Percentiles rank a stretch among this genome's conserved stretches.
Evolutionary conservation across 2,113 vertebrate genomes (phyloP).

Genomic region (Ceyx cyanopectus): DNA sequence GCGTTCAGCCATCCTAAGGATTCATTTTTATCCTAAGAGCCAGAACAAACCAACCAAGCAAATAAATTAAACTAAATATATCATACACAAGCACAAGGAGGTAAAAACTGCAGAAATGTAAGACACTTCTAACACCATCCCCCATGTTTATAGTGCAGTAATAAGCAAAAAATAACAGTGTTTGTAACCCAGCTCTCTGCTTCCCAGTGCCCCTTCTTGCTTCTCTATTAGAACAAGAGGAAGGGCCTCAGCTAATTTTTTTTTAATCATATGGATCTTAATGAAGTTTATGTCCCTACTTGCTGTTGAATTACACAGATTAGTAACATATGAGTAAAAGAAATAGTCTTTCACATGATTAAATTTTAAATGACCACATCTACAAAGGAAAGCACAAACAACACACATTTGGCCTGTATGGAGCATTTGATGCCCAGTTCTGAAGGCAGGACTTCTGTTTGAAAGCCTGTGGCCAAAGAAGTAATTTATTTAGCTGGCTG

Average conservation of each 20-base stretch:
- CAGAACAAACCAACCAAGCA: neutral
- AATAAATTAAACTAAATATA: neutral
- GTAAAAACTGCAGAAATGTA: neutral
- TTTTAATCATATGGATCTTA: slow-evolving; percentile 5
- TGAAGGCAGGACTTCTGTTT: neutral
- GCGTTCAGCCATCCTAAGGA: neutral
- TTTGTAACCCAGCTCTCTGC: neutral
- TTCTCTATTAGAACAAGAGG: neutral
- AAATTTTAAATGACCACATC: slow-evolving; percentile 35
- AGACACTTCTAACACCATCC: neutral
- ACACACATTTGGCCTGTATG: neutral
- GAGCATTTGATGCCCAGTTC: slow-evolving; percentile 1
- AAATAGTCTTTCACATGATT: slow-evolving; percentile 37
- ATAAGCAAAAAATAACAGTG: slow-evolving; percentile 5
- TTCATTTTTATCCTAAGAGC: neutral
- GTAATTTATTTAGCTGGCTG: neutral
- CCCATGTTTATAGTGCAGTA: neutral
- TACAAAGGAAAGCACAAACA: slow-evolving; percentile 22
- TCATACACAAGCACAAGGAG: neutral
- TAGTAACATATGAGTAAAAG: slow-evolving; percentile 61
- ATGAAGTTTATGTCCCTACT: slow-evolving; percentile 47
- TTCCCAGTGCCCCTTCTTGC: neutral
- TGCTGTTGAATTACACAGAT: slow-evolving; percentile 58
- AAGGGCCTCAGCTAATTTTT: neutral
- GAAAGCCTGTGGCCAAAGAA: neutral